These are phyloP conservation scores for Vannuccia rotundouncinata DNA, from an alignment of 2,888 invertebrate species.

Conservation along the genomic window DNA sequence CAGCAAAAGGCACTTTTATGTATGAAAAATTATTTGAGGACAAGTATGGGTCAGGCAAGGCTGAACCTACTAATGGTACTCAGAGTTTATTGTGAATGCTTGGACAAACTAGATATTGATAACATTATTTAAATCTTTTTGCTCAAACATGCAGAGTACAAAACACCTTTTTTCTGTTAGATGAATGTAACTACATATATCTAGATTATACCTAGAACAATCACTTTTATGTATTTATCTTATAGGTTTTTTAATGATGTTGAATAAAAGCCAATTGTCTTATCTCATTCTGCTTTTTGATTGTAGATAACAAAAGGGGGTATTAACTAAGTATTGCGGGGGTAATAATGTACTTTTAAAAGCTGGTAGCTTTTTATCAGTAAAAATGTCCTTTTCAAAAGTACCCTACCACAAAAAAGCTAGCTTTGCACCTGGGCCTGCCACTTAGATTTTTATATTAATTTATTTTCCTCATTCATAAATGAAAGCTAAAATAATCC, in stretches of 20 bases:
- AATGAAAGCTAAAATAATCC: too few relatives aligned
- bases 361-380: constrained; percentile 12
- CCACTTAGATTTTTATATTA: too few relatives aligned
- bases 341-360: constrained; percentile 14
- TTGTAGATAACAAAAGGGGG: constrained; percentile 1
- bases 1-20: not conserved
- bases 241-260: not conserved
- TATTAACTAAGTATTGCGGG: constrained; percentile 24
- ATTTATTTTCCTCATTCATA: too few relatives aligned
- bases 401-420: constrained; percentile 22
- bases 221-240: constrained; percentile 15
- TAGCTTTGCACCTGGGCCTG: not conserved
- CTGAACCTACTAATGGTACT: not conserved
- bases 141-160: constrained; percentile 14
- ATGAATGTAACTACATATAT: constrained; percentile 1
- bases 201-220: not conserved
- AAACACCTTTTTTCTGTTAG: too few relatives aligned
- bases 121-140: not conserved
- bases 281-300: not conserved
- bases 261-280: constrained; percentile 18
- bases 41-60: not conserved
- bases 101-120: not conserved
- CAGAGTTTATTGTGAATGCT: not conserved
- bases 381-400: not conserved
- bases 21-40: not conserved